These are phyloP conservation scores for Oncorhynchus nerka DNA, from an alignment of 2,113 vertebrate species.

Conservation along the genomic window DNA sequence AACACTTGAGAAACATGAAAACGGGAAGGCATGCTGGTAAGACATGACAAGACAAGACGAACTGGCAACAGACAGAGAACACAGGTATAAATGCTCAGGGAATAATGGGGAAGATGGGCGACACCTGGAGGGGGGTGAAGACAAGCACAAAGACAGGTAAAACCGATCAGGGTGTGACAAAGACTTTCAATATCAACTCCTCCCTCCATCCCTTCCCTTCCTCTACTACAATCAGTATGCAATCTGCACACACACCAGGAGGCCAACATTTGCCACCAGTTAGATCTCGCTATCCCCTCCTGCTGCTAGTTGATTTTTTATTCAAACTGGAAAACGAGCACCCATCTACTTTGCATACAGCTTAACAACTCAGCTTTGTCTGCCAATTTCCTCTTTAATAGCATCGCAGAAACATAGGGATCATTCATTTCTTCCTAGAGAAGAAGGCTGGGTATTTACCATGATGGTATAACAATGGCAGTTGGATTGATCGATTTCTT, in stretches of 20 bases:
- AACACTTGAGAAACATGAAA: no score
- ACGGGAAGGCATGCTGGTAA: no score
- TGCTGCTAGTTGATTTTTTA: constrained; percentile 11
- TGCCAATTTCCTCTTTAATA: neutral
- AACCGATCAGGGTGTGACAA: no score
- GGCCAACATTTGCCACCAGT: neutral
- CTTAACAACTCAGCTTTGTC: neutral
- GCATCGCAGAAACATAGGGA: neutral
- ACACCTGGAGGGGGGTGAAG: no score
- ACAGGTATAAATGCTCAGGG: no score
- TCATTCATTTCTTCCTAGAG: neutral
- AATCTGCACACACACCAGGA: neutral
- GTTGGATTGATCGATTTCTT: neutral
- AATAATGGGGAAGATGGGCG: no score
- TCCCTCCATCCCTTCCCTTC: neutral
- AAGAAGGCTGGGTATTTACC: neutral
- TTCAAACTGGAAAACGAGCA: neutral
- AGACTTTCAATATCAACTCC: constrained; percentile 16
- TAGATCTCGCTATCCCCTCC: constrained; percentile 7
- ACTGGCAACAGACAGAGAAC: no score
- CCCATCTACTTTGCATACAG: constrained; percentile 1
- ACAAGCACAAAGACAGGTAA: no score
- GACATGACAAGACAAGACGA: no score
- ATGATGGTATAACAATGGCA: neutral
- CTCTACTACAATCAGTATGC: no score